Conservation (phyloP, 2,113 vertebrate species). For the Edolisoma coerulescens region DNA sequence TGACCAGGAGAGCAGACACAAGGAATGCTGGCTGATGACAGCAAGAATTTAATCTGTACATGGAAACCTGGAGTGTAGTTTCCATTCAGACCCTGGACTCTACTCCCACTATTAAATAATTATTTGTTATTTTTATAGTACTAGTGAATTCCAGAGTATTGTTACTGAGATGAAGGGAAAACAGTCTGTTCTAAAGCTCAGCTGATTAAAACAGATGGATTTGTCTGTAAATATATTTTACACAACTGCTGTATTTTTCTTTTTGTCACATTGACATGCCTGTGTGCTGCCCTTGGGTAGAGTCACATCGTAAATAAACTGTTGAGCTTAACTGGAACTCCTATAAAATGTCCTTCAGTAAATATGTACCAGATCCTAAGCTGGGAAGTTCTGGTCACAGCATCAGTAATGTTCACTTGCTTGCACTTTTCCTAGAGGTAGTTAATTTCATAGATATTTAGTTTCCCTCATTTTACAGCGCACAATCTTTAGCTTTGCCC, state of each 20-base stretch:
- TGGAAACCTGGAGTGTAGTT: not conserved
- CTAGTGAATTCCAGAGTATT: slow-evolving; percentile 1
- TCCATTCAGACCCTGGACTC: not conserved
- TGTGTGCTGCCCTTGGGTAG: not conserved
- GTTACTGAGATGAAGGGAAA: slow-evolving; percentile 32
- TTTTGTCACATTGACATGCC: not conserved
- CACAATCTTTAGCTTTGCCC: not conserved
- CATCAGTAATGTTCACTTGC: not conserved
- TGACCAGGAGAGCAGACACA: not conserved
- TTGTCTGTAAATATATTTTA: slow-evolving; percentile 27
- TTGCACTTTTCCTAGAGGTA: not conserved
- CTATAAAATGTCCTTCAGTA: not conserved
- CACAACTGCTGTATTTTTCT: slow-evolving; percentile 9
- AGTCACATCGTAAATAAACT: slow-evolving; percentile 34
- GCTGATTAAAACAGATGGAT: slow-evolving; percentile 51
- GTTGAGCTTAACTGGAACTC: not conserved
- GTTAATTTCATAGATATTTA: not conserved
- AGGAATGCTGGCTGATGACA: not conserved
- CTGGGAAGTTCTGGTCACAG: not conserved
- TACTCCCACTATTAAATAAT: not conserved
- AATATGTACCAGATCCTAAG: not conserved
- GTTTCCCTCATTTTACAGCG: not conserved
- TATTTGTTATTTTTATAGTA: slow-evolving; percentile 16
- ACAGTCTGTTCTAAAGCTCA: slow-evolving; percentile 30
- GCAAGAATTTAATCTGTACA: not conserved